Conservation (phyloP, 2,113 vertebrate species). For the Barnardius zonarius region DNA sequence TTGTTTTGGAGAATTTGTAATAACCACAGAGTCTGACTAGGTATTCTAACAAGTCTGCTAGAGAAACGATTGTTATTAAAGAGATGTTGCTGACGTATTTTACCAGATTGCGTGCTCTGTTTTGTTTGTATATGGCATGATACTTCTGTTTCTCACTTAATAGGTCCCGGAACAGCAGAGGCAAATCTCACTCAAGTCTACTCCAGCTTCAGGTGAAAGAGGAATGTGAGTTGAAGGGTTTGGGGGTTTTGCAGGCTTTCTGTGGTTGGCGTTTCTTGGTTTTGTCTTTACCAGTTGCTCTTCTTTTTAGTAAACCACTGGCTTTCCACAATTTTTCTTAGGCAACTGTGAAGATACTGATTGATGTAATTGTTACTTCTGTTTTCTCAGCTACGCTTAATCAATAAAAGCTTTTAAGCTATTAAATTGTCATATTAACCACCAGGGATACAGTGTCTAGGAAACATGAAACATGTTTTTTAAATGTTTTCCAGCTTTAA, state of each 20-base stretch:
- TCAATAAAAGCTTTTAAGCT: background rate
- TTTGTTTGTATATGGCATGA: background rate
- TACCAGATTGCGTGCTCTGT: background rate
- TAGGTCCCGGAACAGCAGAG: conserved; percentile 92
- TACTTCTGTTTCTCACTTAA: background rate
- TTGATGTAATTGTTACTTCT: background rate
- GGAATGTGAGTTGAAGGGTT: conserved; percentile 83
- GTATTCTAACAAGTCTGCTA: background rate
- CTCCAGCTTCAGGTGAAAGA: conserved; percentile 88
- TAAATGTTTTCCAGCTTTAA: background rate
- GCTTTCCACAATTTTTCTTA: background rate
- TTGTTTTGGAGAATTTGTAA: background rate
- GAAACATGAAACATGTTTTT: background rate
- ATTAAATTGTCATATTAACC: background rate
- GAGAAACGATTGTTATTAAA: background rate
- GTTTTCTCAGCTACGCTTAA: background rate
- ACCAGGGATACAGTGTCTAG: background rate
- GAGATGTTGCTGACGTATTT: background rate
- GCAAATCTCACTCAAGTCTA: conserved; percentile 91
- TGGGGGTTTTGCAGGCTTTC: background rate
- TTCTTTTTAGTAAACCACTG: background rate
- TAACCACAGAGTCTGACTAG: background rate
- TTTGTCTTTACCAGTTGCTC: background rate
- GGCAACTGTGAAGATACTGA: background rate
- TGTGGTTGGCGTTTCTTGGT: background rate